Conservation (phyloP, 1,140 invertebrate genomes). For the Tetramorium parvispinum region DNA sequence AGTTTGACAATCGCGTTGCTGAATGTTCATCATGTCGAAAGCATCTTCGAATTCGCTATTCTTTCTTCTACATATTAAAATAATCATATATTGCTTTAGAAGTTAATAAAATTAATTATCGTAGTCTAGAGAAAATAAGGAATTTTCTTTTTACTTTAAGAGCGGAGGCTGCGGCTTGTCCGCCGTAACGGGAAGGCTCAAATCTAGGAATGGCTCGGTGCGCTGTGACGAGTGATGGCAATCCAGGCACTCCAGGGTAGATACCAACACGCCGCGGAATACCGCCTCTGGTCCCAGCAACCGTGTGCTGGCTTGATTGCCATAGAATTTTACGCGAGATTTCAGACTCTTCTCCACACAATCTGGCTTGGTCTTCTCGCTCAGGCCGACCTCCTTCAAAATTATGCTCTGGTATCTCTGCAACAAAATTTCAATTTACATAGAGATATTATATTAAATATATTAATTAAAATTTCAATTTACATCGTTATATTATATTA, state of each 20-base stretch:
- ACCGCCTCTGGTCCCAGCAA: conserved; percentile 91
- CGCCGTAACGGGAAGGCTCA: conserved; percentile 94
- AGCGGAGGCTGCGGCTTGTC: conserved; percentile 89
- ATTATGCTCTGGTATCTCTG: conserved; percentile 92
- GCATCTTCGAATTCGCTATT: conserved; percentile 74
- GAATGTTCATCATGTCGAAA: conserved; percentile 74
- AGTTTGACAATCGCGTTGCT: conserved; percentile 46
- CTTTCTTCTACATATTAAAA: conserved; percentile 71
- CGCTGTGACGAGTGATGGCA: conserved; percentile 94
- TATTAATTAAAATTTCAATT: conserved; percentile 19
- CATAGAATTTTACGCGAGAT: conserved; percentile 92
- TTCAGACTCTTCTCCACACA: conserved; percentile 91
- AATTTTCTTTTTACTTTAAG: conserved; percentile 75
- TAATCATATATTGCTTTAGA: not conserved
- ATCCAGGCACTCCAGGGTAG: conserved; percentile 95
- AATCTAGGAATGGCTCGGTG: conserved; percentile 96
- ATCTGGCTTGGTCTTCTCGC: conserved; percentile 88
- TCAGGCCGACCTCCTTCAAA: conserved; percentile 89
- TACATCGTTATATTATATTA: not conserved
- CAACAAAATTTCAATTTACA: conserved; percentile 70
- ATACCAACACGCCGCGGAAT: conserved; percentile 96
- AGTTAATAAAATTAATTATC: conserved; percentile 2
- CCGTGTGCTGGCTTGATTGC: conserved; percentile 92
- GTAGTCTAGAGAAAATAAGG: not conserved
- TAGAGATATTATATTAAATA: not conserved